These are phyloP conservation scores for Oegoconia quadripuncta DNA, from an alignment of 2,888 invertebrate genomes.

Conservation along the genomic window DNA sequence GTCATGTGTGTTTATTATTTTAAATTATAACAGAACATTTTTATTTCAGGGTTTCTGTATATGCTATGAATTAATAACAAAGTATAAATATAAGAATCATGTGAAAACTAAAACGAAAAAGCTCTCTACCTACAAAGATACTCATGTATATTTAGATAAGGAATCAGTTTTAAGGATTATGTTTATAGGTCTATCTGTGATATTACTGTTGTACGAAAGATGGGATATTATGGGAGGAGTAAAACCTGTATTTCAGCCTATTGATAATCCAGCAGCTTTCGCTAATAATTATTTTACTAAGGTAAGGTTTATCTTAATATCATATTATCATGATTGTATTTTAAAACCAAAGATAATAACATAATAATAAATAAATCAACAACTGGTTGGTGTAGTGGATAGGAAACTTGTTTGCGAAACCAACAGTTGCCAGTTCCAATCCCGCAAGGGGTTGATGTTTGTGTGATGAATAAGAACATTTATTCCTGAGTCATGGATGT, in stretches of 20 bases:
- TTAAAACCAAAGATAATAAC: background rate
- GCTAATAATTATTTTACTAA: constrained; percentile 81
- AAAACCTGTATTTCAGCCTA: constrained; percentile 88
- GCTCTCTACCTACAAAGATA: constrained; percentile 1
- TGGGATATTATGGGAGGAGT: constrained; percentile 89
- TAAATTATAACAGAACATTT: background rate
- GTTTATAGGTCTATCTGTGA: constrained; percentile 65
- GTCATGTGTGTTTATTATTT: background rate
- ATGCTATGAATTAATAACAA: constrained; percentile 81
- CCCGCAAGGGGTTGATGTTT: too few relatives aligned
- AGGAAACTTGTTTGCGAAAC: too few relatives aligned
- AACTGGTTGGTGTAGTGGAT: too few relatives aligned
- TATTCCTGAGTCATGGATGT: too few relatives aligned
- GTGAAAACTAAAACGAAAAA: constrained; percentile 9
- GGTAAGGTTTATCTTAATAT: too few relatives aligned
- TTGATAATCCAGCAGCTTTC: constrained; percentile 96
- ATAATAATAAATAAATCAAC: background rate
- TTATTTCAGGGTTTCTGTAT: constrained; percentile 79
- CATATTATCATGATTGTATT: constrained; percentile 1
- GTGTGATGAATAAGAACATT: too few relatives aligned
- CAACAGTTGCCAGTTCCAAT: too few relatives aligned
- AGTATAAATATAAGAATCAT: constrained; percentile 28
- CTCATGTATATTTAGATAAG: constrained; percentile 7
- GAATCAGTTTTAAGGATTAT: constrained; percentile 65
- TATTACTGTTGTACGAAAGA: constrained; percentile 81